Evolutionary conservation across 2,113 vertebrate genomes (phyloP).

Genomic region (Osmerus eperlanus): DNA sequence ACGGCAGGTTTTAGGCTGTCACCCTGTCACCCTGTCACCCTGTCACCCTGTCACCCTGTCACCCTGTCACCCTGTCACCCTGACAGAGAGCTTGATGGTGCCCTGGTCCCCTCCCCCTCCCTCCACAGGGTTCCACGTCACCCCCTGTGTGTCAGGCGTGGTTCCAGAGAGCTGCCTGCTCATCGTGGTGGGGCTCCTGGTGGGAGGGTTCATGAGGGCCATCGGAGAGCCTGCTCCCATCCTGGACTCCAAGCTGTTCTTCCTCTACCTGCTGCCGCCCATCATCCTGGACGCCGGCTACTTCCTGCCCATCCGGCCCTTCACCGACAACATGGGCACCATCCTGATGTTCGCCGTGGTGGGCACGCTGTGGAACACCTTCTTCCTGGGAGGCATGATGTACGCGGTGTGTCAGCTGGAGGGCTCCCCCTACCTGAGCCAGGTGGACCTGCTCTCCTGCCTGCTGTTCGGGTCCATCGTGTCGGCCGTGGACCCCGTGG

Average conservation of each 20-base stretch:
- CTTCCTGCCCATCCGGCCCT: conserved; percentile 88
- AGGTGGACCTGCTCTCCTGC: conserved; percentile 82
- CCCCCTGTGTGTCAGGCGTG: conserved; percentile 81
- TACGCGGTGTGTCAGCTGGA: conserved; percentile 82
- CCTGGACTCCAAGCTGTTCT: conserved; percentile 84
- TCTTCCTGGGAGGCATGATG: conserved; percentile 85
- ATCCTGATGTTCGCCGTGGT: conserved; percentile 93
- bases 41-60: no score
- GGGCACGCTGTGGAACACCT: conserved; percentile 92
- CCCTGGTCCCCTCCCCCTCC: neutral
- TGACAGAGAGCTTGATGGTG: neutral
- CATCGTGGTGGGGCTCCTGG: conserved; percentile 89
- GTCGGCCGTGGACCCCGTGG: conserved; percentile 94
- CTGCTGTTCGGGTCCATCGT: conserved; percentile 93
- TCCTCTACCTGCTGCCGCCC: conserved; percentile 93
- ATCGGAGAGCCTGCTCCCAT: conserved; percentile 79
- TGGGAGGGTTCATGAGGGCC: conserved; percentile 86
- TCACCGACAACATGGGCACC: conserved; percentile 92
- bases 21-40: neutral
- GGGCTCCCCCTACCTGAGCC: conserved; percentile 52
- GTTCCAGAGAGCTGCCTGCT: conserved; percentile 95
- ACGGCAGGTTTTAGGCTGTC: no score
- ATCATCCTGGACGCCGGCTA: conserved; percentile 97
- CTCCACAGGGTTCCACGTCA: conserved; percentile 85
- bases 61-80: neutral